phyloP scores from a whole-genome alignment of 1,140 invertebrate genomes.

The Papilio polyxenes region DNA sequence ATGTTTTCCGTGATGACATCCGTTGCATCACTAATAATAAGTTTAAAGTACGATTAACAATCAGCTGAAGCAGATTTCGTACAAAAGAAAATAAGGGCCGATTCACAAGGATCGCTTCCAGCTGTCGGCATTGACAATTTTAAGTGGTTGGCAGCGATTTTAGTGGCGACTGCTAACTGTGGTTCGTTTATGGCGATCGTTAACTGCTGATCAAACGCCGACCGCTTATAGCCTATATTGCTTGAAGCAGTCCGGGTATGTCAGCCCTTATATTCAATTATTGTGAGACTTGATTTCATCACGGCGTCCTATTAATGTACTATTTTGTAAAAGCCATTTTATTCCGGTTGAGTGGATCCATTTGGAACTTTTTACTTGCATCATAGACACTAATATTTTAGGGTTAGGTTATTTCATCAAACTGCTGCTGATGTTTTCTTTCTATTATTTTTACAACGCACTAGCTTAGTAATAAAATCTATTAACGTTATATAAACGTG shows the following conservation, averaged over 20 bases:
- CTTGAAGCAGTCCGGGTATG: background rate
- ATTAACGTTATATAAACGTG: background rate
- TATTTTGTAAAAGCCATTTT: slow-evolving; percentile 13
- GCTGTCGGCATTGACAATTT: too few relatives aligned
- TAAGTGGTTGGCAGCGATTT: background rate
- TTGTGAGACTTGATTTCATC: background rate
- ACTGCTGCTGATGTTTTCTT: background rate
- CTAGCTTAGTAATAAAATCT: background rate
- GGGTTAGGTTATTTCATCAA: background rate
- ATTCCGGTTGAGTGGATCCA: slow-evolving; percentile 22
- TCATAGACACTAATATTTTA: background rate
- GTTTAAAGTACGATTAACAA: background rate
- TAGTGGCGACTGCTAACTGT: background rate
- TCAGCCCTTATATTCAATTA: background rate
- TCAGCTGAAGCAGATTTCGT: background rate
- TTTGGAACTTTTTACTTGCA: slow-evolving; percentile 17
- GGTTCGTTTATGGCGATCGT: background rate
- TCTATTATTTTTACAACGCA: background rate
- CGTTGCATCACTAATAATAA: too few relatives aligned
- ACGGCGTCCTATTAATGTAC: background rate
- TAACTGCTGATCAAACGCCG: background rate
- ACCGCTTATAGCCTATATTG: too few relatives aligned
- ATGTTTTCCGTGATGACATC: too few relatives aligned
- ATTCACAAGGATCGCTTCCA: background rate
- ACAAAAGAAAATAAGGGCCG: background rate